These are phyloP conservation scores for Vesta saturnalis DNA, from an alignment of 2,888 invertebrate genomes.

Conservation along the genomic window DNA sequence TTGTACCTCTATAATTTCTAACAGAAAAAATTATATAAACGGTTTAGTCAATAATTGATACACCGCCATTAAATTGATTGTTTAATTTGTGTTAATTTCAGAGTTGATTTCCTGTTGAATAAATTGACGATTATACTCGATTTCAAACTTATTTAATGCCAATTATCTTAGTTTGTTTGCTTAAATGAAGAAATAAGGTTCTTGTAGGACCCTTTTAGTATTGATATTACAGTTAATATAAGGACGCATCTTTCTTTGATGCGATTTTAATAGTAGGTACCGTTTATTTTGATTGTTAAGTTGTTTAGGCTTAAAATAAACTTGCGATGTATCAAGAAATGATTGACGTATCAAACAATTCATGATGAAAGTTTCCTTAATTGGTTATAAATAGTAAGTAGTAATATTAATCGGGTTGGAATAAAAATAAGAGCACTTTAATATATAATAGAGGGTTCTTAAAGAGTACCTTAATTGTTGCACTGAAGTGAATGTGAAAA, in stretches of 20 bases:
- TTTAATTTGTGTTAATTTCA: slow-evolving; percentile 9
- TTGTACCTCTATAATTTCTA: slow-evolving; percentile 8
- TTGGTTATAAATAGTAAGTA: slow-evolving; percentile 10
- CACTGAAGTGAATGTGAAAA: not conserved
- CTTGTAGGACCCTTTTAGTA: not conserved
- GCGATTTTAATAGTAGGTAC: slow-evolving; percentile 8
- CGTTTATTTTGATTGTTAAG: not conserved
- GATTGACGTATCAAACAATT: slow-evolving; percentile 12
- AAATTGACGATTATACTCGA: too few relatives aligned
- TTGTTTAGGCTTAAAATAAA: not conserved
- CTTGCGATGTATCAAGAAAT: slow-evolving; percentile 1
- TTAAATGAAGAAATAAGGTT: too few relatives aligned
- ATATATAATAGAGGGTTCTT: not conserved
- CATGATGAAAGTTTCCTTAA: not conserved
- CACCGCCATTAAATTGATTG: slow-evolving; percentile 22
- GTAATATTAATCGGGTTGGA: not conserved
- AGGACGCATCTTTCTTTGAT: not conserved
- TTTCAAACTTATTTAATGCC: too few relatives aligned
- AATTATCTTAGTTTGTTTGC: too few relatives aligned
- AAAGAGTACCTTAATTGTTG: slow-evolving; percentile 6
- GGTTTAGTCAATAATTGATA: slow-evolving; percentile 19
- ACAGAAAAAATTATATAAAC: slow-evolving; percentile 8
- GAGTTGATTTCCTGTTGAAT: not conserved
- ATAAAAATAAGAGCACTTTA: slow-evolving; percentile 11
- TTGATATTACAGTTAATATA: not conserved